Evolutionary conservation across 2,113 vertebrate genomes (phyloP).

Genomic region (Pomatostomus ruficeps): DNA sequence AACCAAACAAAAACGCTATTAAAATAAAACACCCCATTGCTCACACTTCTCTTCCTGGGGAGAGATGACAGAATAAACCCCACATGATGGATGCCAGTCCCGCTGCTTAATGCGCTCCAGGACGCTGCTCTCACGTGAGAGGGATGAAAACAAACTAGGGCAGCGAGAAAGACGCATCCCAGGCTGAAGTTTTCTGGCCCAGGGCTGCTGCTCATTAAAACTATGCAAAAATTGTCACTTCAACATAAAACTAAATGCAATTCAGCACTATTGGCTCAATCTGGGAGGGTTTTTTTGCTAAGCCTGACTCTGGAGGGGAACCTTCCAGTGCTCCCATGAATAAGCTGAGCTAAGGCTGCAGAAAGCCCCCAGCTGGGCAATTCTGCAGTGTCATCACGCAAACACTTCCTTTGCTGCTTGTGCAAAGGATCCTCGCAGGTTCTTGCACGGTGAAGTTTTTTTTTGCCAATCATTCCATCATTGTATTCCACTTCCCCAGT

Average conservation of each 20-base stretch:
- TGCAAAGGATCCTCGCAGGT: background rate
- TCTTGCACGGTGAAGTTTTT: background rate
- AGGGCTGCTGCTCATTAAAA: slow-evolving; percentile 46
- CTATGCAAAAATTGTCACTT: slow-evolving; percentile 22
- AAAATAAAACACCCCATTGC: slow-evolving; percentile 44
- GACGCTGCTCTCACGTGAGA: background rate
- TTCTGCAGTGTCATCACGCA: background rate
- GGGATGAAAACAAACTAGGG: background rate
- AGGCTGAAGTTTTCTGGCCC: slow-evolving; percentile 25
- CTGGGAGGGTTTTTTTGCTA: background rate
- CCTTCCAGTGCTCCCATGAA: background rate
- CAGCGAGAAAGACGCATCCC: background rate
- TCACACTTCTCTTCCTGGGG: slow-evolving; percentile 19
- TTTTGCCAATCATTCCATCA: slow-evolving; percentile 49
- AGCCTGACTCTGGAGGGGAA: slow-evolving; percentile 3
- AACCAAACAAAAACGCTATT: background rate
- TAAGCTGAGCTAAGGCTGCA: background rate
- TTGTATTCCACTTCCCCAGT: slow-evolving; percentile 35
- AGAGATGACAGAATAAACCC: slow-evolving; percentile 36
- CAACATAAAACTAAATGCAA: slow-evolving; percentile 28
- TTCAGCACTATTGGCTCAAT: background rate
- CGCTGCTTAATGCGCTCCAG: background rate
- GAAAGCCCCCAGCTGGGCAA: background rate
- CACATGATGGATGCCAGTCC: slow-evolving; percentile 2
- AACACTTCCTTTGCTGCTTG: background rate